Base-by-base conservation (phyloP, 2,888 invertebrate genomes). In the Cephus sareptanus region DNA sequence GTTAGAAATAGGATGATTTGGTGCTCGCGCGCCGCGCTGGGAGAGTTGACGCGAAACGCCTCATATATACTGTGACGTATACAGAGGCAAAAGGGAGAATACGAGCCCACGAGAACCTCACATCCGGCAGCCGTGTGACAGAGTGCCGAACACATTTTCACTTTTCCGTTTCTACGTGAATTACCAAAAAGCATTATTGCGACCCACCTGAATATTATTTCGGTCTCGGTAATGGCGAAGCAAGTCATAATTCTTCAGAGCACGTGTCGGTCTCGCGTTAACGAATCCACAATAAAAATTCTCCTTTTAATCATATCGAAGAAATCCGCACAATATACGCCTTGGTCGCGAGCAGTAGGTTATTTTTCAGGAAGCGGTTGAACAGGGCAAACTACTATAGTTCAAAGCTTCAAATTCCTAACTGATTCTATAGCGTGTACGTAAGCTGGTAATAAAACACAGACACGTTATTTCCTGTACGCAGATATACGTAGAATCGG, bases 181-280 rank as follows among this genome's bases (percentile, higher is more conserved):
- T 87, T 85, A 87, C 81, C 75, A 77, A 81, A 56, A 78, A 81
- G 81, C 81, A 78, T 80, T 56, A n/a, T 69, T 75, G 75, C 74
- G 73, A 78, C 71, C 79, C 80, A 79, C 80, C 78, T 77, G 80
- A 81, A 77, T 76, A 82, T 83, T 88, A 87, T 85, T 83, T 81
- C 77, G 56, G 23, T 23, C 9, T 23, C 23, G 23, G 56, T 56
- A 56, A 76, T 79, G 73, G 75, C 82, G 79, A 82, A 85, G 84
- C 85, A 81, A 85, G 85, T 86, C 84, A 85, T 87, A 88, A 88
- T 87, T 86, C 84, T 84, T 83, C 69, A 73, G 84, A 56, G 82
- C 87, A 87, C 86, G 87, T 86, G 89, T 85, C 84, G 80, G 79
- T 83, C 81, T 82, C 78, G 77, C 75, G 76, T 80, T 77, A 85